phyloP scores from a whole-genome alignment of 1,140 invertebrate genomes.

The Cecropterus lyciades region DNA sequence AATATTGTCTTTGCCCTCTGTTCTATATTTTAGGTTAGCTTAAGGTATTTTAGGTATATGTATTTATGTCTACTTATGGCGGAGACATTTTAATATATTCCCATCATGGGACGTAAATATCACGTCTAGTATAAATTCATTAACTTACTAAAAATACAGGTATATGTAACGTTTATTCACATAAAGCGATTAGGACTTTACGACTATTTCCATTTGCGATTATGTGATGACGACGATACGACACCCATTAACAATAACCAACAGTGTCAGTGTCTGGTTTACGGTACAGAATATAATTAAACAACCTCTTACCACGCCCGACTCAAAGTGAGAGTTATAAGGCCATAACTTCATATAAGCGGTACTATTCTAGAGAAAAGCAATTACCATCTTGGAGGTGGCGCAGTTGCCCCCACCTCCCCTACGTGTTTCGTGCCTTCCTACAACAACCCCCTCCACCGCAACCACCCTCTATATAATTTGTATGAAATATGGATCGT shows the following conservation, averaged over 20 bases:
- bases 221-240: background rate
- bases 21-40: too few species aligned
- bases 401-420: constrained; percentile 13
- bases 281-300: constrained; percentile 24
- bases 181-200: too few species aligned
- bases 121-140: too few species aligned
- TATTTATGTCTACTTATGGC: too few species aligned
- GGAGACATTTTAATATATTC: too few species aligned
- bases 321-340: constrained; percentile 32
- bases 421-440: constrained; percentile 7
- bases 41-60: too few species aligned
- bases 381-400: constrained; percentile 35
- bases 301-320: constrained; percentile 25
- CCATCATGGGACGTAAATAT: too few species aligned
- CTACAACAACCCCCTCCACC: constrained; percentile 15
- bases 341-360: constrained; percentile 36
- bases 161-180: too few species aligned
- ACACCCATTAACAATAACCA: constrained; percentile 7
- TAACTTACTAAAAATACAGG: too few species aligned
- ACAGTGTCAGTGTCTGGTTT: background rate
- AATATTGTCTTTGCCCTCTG: too few species aligned
- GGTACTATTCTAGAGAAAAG: constrained; percentile 35
- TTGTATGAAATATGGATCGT: constrained; percentile 35
- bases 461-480: constrained; percentile 28
- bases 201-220: background rate